Base-by-base conservation (phyloP, 2,888 invertebrate genomes). In the Rutpela maculata region DNA sequence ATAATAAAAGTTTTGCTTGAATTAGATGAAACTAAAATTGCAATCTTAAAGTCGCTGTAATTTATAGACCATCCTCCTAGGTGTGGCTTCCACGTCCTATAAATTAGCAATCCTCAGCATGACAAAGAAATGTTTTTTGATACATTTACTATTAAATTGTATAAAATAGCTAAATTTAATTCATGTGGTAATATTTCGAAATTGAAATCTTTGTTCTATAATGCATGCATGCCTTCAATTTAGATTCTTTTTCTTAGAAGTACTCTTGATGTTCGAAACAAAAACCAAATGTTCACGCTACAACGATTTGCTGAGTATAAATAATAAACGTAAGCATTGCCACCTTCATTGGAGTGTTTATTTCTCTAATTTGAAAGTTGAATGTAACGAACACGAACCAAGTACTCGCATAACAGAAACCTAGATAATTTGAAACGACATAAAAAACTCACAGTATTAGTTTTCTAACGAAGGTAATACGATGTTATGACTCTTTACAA, bases 401-500 rank as follows among this genome's bases (percentile, higher is more conserved):
- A 70, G 35, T 70, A 43, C 59, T 26, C 19, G 19, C 57, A 70
- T 70, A 38, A 38, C 19, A 70, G 35, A 38, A 59, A 60, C 43
- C 57, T 9, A 59, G 35, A 70, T 59, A 59, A 70, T 70, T 70
- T 38, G 63, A 59, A 63, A 26, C n/a, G 3, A 18, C 38, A 19
- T 31, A 75, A 75, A 65, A 65, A 57, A 12, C 38, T 55, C 6
- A n/a, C 10, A 43, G 69, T 69, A 26, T 63, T 69, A 43, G 55
- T 57, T 38, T 71, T 71, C 35, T 26, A 63, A 65, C 65, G 56
- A 70, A 63, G 43, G 35, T 66, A 74, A 59, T 67, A 57, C 57
- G 35, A 68, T 68, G 56, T 68, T 11, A 63, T 75, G 60, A 26
- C 62, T 68, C 75, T 68, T 60, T 62, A 68, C 22, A 75, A 75